Evolutionary conservation across 2,113 vertebrate genomes (phyloP).

Genomic region (Narcine bancroftii): DNA sequence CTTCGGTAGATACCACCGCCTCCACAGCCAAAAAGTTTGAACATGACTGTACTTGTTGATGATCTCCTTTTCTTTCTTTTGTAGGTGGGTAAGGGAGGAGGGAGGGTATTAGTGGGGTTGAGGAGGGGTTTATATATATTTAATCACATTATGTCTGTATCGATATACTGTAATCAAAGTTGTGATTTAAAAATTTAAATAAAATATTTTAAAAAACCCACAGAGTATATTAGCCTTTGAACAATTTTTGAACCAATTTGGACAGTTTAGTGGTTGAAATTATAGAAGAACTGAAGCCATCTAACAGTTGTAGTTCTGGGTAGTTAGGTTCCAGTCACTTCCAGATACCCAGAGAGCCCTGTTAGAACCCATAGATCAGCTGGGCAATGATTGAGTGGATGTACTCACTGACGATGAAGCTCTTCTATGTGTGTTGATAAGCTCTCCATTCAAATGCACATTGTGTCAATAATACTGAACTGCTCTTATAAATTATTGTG

Average conservation of each 20-base stretch:
- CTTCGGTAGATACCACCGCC: too few species aligned
- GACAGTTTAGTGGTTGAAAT: not conserved
- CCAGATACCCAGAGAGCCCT: not conserved
- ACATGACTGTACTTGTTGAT: too few species aligned
- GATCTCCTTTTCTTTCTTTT: too few species aligned
- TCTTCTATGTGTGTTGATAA: not conserved
- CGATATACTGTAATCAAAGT: too few species aligned
- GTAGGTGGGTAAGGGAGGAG: too few species aligned
- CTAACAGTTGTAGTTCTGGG: not conserved
- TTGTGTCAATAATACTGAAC: not conserved
- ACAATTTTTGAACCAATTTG: not conserved
- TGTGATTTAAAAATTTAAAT: too few species aligned
- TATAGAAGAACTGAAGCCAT: not conserved
- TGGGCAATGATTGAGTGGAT: not conserved
- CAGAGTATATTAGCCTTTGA: not conserved
- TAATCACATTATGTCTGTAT: too few species aligned
- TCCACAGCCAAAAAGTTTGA: too few species aligned
- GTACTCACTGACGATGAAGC: not conserved
- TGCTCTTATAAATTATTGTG: not conserved
- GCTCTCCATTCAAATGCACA: not conserved
- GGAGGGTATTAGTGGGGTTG: too few species aligned
- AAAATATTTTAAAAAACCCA: too few species aligned
- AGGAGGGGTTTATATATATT: too few species aligned
- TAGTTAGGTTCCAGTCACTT: not conserved
- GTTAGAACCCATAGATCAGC: not conserved